phyloP scores from a whole-genome alignment of 2,797 vertebrate genomes.

The Acridotheres tristis region DNA sequence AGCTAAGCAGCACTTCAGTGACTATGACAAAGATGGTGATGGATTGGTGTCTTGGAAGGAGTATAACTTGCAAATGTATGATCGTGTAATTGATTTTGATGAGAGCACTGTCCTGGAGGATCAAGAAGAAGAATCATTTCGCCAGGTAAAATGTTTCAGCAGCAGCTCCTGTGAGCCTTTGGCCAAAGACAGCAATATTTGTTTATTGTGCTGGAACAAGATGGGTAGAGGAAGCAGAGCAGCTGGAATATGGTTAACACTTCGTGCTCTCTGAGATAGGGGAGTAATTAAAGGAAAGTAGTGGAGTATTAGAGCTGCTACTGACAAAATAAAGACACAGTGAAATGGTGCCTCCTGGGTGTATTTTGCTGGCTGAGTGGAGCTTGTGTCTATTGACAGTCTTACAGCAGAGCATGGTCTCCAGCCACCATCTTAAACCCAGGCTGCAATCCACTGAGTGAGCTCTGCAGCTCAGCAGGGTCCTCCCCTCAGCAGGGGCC shows the following conservation, averaged over 20 bases:
- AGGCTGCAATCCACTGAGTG: fast-evolving
- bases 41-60: conserved; percentile 91
- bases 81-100: conserved; percentile 84
- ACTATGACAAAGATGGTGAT: conserved; percentile 86
- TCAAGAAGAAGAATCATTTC: conserved; percentile 90
- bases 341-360: background rate
- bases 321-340: background rate
- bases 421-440: background rate
- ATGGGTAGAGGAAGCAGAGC: background rate
- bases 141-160: conserved; percentile 80
- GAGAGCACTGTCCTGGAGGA: conserved; percentile 81
- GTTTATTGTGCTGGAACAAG: background rate
- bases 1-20: conserved; percentile 86
- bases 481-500: background rate
- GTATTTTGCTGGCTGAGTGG: background rate
- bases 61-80: conserved; percentile 88
- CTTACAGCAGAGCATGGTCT: background rate
- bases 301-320: conserved; percentile 21
- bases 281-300: conserved; percentile 30
- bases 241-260: conserved; percentile 33
- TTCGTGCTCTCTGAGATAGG: background rate
- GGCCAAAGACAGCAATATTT: background rate
- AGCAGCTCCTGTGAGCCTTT: background rate
- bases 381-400: background rate
- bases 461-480: background rate